phyloP scores from a whole-genome alignment of 35 echinoderm and acorn worm species.

The Holothuria glaberrima region DNA sequence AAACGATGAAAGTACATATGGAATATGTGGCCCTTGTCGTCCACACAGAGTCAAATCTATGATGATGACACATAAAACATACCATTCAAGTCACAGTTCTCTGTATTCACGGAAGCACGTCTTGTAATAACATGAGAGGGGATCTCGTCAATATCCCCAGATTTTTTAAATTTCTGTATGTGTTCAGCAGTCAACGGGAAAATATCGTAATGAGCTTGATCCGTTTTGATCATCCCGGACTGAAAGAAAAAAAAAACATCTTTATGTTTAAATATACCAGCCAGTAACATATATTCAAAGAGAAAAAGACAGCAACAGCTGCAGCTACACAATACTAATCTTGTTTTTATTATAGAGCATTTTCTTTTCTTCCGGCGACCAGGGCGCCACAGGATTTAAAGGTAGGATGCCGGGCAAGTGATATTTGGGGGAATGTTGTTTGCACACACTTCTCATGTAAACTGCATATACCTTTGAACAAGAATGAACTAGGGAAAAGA shows the following conservation, averaged over 20 bases:
- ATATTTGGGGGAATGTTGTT: no score
- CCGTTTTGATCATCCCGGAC: slow-evolving; percentile 1
- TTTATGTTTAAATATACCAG: no score
- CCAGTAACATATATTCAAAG: not conserved
- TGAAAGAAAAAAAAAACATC: not conserved
- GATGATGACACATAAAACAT: not conserved
- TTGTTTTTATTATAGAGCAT: no score
- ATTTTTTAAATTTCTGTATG: not conserved
- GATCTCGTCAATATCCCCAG: not conserved
- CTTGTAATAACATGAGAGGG: slow-evolving; percentile 19
- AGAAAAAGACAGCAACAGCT: not conserved
- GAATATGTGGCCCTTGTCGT: no score
- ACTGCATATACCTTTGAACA: no score
- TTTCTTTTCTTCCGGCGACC: no score
- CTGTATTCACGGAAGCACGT: not conserved
- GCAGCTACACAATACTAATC: not conserved
- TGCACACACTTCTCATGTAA: no score
- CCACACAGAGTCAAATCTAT: no score
- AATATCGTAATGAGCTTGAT: not conserved
- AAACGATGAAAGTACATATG: no score
- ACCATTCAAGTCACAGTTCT: not conserved
- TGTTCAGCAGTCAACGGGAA: not conserved
- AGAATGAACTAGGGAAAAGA: no score
- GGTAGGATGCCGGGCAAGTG: no score
- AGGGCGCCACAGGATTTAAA: no score